Percentiles rank a stretch among this genome's conserved stretches.
phyloP scores from a whole-genome alignment of 2,797 vertebrate genomes.

The Nasua narica region DNA sequence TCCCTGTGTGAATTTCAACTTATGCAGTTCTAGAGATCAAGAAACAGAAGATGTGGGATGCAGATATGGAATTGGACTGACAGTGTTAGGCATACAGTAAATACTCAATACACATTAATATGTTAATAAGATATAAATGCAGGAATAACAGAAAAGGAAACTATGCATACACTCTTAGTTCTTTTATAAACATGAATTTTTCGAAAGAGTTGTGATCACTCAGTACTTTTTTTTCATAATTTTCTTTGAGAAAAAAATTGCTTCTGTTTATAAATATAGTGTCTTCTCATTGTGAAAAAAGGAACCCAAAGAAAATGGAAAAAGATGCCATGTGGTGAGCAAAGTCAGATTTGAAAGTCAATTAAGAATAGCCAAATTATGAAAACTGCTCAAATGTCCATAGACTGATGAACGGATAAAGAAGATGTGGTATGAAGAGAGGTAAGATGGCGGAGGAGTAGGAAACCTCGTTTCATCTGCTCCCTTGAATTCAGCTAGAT shows the following conservation, averaged over 20 bases:
- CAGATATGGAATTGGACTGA: background rate
- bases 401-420: too few species aligned
- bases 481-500: too few species aligned
- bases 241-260: background rate
- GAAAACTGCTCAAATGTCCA: too few species aligned
- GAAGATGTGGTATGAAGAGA: too few species aligned
- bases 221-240: background rate
- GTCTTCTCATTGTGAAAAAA: background rate
- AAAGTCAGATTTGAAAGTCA: background rate
- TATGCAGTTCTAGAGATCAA: background rate
- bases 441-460: too few species aligned
- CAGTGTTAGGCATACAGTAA: background rate
- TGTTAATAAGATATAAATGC: background rate
- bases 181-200: background rate
- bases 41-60: background rate
- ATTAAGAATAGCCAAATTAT: too few species aligned
- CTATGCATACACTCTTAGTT: background rate
- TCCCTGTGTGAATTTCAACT: background rate
- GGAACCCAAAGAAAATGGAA: background rate
- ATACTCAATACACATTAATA: background rate
- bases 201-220: background rate
- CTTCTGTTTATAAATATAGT: background rate
- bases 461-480: too few species aligned
- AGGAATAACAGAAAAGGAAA: background rate
- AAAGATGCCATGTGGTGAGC: background rate